A percentile compares a stretch with the other conserved stretches of the same genome.
phyloP scores from a whole-genome alignment of 2,797 vertebrate species.

The Manis javanica region DNA sequence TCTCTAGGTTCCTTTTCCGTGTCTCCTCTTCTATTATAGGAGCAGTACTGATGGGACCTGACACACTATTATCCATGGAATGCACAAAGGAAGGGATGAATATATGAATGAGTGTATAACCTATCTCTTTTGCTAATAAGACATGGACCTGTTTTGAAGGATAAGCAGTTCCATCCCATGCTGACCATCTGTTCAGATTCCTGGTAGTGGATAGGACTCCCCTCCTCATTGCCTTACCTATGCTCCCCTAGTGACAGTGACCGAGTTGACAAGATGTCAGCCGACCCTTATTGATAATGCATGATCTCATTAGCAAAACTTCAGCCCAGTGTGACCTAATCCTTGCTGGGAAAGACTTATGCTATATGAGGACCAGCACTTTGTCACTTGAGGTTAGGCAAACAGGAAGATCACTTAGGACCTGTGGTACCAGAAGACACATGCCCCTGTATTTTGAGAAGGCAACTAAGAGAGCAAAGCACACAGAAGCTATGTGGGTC shows the following conservation, averaged over 20 bases:
- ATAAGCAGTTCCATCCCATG: neutral
- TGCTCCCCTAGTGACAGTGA: slow-evolving; percentile 67
- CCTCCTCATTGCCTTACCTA: slow-evolving; percentile 30
- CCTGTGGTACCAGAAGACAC: slow-evolving; percentile 1
- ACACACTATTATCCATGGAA: neutral
- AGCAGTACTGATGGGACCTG: neutral
- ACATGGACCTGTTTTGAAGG: neutral
- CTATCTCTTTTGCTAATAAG: neutral
- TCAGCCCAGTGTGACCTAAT: slow-evolving; percentile 63
- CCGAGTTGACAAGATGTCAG: slow-evolving; percentile 71
- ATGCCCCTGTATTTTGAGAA: neutral
- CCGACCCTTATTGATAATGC: slow-evolving; percentile 74
- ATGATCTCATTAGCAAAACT: slow-evolving; percentile 80
- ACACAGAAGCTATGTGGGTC: slow-evolving; percentile 34
- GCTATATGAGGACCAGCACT: slow-evolving; percentile 75
- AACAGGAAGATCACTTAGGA: slow-evolving; percentile 58
- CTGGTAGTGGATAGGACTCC: neutral
- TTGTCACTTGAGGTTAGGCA: slow-evolving; percentile 80
- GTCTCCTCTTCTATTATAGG: neutral
- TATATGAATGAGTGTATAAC: slow-evolving; percentile 11
- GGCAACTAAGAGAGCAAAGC: neutral
- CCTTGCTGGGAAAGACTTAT: slow-evolving; percentile 59
- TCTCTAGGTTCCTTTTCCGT: neutral
- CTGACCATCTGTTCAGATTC: slow-evolving; percentile 27
- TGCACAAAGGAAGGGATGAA: neutral